These are phyloP conservation scores for Electrophaes corylata DNA, from an alignment of 2,888 invertebrate species.

Conservation along the genomic window DNA sequence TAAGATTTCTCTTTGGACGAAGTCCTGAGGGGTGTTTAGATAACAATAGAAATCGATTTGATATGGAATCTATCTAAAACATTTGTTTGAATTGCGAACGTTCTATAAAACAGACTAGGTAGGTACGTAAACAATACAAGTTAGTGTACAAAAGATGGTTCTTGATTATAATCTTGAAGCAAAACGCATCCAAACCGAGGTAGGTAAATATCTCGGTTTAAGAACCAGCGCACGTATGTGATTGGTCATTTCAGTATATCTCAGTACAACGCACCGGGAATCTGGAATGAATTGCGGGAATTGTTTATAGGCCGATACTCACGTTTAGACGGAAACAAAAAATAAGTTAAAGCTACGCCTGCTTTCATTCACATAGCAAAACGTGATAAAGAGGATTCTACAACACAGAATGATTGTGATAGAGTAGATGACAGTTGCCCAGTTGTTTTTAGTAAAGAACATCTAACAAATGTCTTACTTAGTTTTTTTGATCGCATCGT, in stretches of 20 bases:
- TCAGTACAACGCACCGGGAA: constrained; percentile 72
- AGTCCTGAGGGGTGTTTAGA: no score
- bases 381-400: constrained; percentile 5
- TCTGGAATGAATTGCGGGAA: constrained; percentile 73
- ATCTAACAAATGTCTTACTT: no score
- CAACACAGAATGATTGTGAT: neutral
- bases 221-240: constrained; percentile 70
- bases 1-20: no score
- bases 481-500: no score
- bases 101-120: neutral
- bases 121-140: neutral
- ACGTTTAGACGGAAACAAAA: constrained; percentile 47
- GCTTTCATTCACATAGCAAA: constrained; percentile 44
- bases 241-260: constrained; percentile 83
- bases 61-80: no score
- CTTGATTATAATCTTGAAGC: constrained; percentile 14
- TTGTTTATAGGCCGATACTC: constrained; percentile 65
- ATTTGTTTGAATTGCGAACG: neutral
- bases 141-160: neutral
- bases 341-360: constrained; percentile 44
- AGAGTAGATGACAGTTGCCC: neutral
- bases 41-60: no score
- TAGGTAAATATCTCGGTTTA: constrained; percentile 61
- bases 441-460: no score
- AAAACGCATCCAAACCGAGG: constrained; percentile 30